Conservation (phyloP, 2,113 vertebrate species). For the Xenopus borealis region DNA sequence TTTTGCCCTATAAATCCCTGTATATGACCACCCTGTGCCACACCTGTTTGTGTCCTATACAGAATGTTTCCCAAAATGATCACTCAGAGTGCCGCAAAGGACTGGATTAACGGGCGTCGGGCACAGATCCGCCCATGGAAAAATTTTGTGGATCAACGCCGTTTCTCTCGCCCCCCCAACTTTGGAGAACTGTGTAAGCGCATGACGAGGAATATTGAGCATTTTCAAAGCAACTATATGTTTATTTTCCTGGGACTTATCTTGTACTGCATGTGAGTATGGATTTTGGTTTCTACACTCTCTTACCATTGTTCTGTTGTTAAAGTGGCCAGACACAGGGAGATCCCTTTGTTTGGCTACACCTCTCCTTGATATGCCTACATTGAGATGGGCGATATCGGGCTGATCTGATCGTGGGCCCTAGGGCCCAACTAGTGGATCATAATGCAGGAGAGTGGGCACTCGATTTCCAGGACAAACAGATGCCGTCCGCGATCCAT, state of each 20-base stretch:
- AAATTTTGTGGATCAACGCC: constrained; percentile 79
- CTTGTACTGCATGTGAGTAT: constrained; percentile 86
- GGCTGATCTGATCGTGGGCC: too few relatives aligned
- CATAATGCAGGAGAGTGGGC: too few relatives aligned
- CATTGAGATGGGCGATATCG: too few relatives aligned
- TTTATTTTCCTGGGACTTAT: constrained; percentile 88
- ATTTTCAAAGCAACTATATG: constrained; percentile 89
- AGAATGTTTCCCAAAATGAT: constrained; percentile 72
- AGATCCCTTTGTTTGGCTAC: too few relatives aligned
- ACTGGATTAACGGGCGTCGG: constrained; percentile 78
- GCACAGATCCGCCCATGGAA: constrained; percentile 81
- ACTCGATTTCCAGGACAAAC: too few relatives aligned
- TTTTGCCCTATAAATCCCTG: too few relatives aligned
- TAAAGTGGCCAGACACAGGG: too few relatives aligned
- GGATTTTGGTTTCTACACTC: background rate
- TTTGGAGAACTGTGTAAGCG: constrained; percentile 83
- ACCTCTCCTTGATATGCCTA: too few relatives aligned
- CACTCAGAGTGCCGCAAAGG: constrained; percentile 61
- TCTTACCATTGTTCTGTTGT: too few relatives aligned
- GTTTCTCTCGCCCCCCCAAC: constrained; percentile 81
- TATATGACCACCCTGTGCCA: background rate
- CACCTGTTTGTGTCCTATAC: background rate
- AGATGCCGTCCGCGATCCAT: too few relatives aligned
- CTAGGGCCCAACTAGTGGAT: too few relatives aligned
- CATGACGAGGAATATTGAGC: constrained; percentile 78